Conservation (phyloP, 1,140 invertebrate species). For the Eumeta japonica region DNA sequence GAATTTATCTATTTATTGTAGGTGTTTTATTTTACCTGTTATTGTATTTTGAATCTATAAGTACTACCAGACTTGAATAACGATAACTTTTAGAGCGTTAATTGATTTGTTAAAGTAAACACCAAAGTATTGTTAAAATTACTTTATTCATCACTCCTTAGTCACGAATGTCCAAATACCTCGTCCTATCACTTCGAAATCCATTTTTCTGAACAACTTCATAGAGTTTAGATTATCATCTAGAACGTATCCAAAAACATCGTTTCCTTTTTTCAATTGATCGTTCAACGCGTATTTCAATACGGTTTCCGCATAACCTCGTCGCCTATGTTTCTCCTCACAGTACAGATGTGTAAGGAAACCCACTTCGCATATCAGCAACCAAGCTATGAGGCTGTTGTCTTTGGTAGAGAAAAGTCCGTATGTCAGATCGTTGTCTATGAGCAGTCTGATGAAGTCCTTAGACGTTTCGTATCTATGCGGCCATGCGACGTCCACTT, state of each 20-base stretch:
- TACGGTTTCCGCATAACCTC: background rate
- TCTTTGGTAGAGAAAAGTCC: background rate
- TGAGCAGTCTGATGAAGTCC: background rate
- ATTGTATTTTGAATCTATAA: too few species aligned
- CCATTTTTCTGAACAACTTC: background rate
- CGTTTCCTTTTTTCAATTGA: background rate
- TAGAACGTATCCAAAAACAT: background rate
- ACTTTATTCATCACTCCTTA: too few species aligned
- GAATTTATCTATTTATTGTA: too few species aligned
- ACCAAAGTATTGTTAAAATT: too few species aligned
- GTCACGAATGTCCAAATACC: background rate
- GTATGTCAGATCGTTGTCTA: background rate
- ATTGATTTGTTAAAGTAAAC: too few species aligned
- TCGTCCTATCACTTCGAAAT: background rate
- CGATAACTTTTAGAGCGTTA: too few species aligned
- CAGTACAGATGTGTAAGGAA: slow-evolving; percentile 1
- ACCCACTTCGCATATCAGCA: background rate
- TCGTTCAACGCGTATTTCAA: background rate
- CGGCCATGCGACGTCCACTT: slow-evolving; percentile 1
- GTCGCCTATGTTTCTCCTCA: background rate
- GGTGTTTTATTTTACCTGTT: too few species aligned
- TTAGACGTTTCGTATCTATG: background rate
- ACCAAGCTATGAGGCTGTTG: background rate
- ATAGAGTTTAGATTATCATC: background rate
- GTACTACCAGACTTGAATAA: too few species aligned